Base-by-base conservation (phyloP, 2,888 invertebrate species). In the Capitulum mitella region DNA sequence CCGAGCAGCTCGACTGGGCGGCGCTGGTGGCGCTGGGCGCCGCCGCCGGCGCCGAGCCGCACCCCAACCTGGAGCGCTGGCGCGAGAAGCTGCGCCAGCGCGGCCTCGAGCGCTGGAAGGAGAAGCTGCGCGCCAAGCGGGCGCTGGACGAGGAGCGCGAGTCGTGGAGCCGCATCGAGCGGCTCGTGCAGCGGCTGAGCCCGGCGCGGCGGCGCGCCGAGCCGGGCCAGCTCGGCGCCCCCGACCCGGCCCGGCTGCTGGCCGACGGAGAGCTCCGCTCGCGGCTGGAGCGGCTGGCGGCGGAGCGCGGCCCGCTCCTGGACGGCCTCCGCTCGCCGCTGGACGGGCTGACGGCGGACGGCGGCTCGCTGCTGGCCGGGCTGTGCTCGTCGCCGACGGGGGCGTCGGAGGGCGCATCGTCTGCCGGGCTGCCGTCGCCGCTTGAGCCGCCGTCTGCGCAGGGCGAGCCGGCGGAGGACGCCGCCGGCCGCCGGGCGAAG, bases 81-180 rank as follows among this genome's bases (percentile, higher is more conserved):
- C 34, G 37, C 19, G 70, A 70, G 70, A 70, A 70, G 70, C 70
- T 70, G 70, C 70, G 70, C 22, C 70, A 70, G 70, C 70, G 70
- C 37, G 70, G 70, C 37, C 37, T 70, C 19, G 70, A 70, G 29
- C 34, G 70, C 37, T 70, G 70, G 70, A 70, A 70, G 70, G 70
- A 70, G 70, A 70, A 70, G 37, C 70, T 70, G 70, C 32, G 70
- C 22, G 70, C 70, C 37, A 70, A 70, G 37, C 34, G 70, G 22
- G 70, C 70, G 10, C 70, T 22, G 70, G 70, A 70, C 37, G 70
- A 70, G 70, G 70, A 70, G 70, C 34, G 70, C 37, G 34, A 70
- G 70, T 70, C 70, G 37, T 70, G 70, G 70, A 8, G 22, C 19
- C 70, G 70, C 8, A 32, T 70, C 19, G 70, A 70, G 70, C 34